Base-by-base conservation (phyloP, 1,140 invertebrate genomes). In the Saccostrea glomerata region DNA sequence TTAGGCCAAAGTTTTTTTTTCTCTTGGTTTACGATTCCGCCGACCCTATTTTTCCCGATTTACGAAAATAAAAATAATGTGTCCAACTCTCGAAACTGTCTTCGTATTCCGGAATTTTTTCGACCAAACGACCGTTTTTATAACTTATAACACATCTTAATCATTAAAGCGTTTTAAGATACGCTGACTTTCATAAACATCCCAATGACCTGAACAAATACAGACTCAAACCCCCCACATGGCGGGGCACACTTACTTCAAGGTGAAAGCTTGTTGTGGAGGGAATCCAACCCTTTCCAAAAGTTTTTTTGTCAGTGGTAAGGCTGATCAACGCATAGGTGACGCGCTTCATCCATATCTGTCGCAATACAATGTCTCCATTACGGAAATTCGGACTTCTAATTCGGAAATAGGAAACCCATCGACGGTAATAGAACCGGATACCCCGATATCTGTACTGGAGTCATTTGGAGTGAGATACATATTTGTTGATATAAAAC, bases 81-180 rank as follows among this genome's bases (percentile, higher is more conserved):
- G 30, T 36, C 30, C 2, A 36, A 36, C 30, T 36, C 30, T 36
- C 30, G 30, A 36, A 36, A 36, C 30, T 36, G 1, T 36, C 30
- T 36, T 36, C 30, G 30, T 36, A 36, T 36, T 36, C 30, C 30
- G 30, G 30, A 36, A 36, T 36, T 36, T 36, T 36, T 36, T 36
- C 30, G 2, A 36, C 63, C 23, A 40, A 82, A 82, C 77, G 77
- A 82, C 77, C 9, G 36, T 0, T 36, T 82, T 82, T 82, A 30
- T 82, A 36, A n/a, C 36, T 36, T 54, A 40, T 12, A 70, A 70
- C n/a, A 70, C 77, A 40, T 40, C 77, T 82, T 54, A 54, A 54
- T 82, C 47, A 82, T 82, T 54, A 82, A 82, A 82, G 77, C 77
- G 77, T n/a, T 82, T 40, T 30, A 36, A n/a, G 47, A 36, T n/a